Conservation (phyloP, 2,113 vertebrate species). For the Tenebrosternarchus preto region DNA sequence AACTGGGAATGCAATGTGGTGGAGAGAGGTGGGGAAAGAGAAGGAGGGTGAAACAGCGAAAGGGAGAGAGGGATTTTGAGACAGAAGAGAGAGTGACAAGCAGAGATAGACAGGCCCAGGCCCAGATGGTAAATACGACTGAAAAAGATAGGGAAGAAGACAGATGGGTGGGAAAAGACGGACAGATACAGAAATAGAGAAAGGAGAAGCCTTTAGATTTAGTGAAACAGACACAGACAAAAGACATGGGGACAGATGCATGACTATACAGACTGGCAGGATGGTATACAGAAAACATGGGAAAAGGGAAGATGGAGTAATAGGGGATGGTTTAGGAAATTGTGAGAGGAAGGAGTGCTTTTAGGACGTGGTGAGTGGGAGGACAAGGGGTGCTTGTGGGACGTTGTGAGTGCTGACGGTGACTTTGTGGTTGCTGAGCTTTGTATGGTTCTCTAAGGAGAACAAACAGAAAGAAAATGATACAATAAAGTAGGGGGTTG, state of each 20-base stretch:
- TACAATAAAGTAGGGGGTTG: neutral
- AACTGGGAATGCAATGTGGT: neutral
- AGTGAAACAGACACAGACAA: neutral
- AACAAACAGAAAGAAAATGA: neutral
- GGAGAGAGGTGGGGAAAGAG: neutral
- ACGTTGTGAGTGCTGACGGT: conserved; percentile 4
- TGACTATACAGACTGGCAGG: neutral
- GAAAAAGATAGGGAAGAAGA: conserved; percentile 4
- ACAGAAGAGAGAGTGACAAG: no score
- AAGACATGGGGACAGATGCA: conserved; percentile 1
- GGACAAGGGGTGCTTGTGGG: neutral
- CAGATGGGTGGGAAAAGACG: neutral
- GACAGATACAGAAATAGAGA: neutral
- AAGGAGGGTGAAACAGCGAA: neutral
- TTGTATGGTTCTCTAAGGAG: neutral
- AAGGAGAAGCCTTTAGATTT: neutral
- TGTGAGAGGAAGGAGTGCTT: neutral
- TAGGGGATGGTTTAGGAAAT: neutral
- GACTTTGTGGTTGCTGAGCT: neutral
- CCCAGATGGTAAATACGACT: neutral
- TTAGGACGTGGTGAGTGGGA: conserved; percentile 4
- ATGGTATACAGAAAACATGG: neutral
- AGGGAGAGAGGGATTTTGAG: neutral
- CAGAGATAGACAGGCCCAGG: neutral
- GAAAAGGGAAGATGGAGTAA: neutral